Conservation (phyloP, 2,113 vertebrate species). For the Sinosuthora webbiana region DNA sequence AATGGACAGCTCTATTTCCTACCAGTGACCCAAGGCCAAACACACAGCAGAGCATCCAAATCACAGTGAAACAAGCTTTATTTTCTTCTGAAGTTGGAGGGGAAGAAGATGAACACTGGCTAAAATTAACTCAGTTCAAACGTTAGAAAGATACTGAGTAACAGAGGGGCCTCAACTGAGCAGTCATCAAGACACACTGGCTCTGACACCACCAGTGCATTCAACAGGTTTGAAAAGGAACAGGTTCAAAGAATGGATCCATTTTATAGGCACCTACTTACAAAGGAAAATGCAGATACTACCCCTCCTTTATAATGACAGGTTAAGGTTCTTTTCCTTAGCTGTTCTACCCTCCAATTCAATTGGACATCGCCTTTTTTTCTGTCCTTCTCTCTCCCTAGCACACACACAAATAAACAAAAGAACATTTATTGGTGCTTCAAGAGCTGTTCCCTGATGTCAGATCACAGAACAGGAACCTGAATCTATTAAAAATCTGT, state of each 20-base stretch:
- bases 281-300: background rate
- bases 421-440: background rate
- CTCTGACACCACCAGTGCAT: background rate
- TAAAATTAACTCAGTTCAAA: background rate
- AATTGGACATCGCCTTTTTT: background rate
- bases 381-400: background rate
- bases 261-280: background rate
- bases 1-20: background rate
- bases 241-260: background rate
- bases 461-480: background rate
- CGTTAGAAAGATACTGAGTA: background rate
- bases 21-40: background rate
- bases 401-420: slow-evolving; percentile 10
- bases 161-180: background rate
- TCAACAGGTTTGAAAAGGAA: background rate
- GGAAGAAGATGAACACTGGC: background rate
- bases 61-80: background rate
- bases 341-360: background rate
- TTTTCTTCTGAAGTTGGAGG: background rate
- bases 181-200: background rate
- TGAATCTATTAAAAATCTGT: slow-evolving; percentile 47
- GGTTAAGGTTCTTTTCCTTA: background rate
- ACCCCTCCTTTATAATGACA: background rate
- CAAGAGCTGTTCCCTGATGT: background rate
- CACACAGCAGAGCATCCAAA: background rate